phyloP scores from a whole-genome alignment of 2,113 vertebrate genomes.

The Bos indicus region DNA sequence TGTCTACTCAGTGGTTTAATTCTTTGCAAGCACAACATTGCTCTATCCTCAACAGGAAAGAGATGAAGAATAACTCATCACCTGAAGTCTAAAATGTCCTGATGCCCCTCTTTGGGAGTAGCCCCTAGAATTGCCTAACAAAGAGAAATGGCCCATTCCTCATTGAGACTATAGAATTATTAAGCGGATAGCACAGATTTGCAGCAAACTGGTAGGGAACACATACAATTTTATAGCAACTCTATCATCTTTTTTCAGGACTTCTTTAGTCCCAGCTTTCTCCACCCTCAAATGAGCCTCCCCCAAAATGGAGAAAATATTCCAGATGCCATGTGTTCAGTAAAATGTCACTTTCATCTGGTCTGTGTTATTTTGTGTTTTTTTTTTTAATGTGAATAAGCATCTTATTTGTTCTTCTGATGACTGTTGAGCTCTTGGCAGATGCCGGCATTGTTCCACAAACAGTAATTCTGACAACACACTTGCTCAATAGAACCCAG shows the following conservation, averaged over 20 bases:
- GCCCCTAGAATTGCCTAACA: background rate
- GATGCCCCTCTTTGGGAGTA: background rate
- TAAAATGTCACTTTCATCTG: conserved; percentile 41
- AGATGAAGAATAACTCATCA: background rate
- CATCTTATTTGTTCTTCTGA: conserved; percentile 45
- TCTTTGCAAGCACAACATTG: background rate
- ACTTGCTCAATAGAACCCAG: background rate
- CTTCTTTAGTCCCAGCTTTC: background rate
- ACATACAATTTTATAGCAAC: background rate
- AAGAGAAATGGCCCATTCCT: background rate
- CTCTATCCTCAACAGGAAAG: background rate
- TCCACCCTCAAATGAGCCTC: background rate
- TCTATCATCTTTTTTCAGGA: background rate
- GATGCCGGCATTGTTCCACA: background rate
- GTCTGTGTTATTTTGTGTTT: conserved; percentile 31
- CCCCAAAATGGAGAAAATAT: conserved; percentile 7
- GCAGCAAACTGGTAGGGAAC: background rate
- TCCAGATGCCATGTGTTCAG: background rate
- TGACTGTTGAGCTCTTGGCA: conserved; percentile 1
- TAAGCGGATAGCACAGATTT: background rate
- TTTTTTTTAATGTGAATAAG: conserved; percentile 32
- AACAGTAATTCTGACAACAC: conserved; percentile 38
- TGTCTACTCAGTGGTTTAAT: background rate
- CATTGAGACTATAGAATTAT: background rate
- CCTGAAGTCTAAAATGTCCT: background rate